These are phyloP conservation scores for Leptinotarsa tumamoca DNA, from an alignment of 2,888 invertebrate genomes.

Conservation along the genomic window DNA sequence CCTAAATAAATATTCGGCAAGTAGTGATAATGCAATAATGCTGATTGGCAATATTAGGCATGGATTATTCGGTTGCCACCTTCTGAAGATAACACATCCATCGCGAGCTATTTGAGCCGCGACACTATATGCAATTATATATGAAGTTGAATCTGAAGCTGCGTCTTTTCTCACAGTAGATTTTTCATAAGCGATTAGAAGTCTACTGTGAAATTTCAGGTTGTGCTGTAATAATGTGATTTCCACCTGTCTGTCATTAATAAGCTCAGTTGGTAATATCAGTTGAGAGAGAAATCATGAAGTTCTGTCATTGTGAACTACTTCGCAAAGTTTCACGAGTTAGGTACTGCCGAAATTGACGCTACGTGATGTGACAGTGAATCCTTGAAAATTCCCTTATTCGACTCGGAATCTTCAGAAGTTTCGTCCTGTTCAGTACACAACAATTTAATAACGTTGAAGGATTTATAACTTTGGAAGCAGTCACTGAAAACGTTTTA, in stretches of 20 bases:
- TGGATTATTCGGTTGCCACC: too few relatives aligned
- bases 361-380: slow-evolving; percentile 3
- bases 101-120: too few relatives aligned
- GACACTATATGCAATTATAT: too few relatives aligned
- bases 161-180: too few relatives aligned
- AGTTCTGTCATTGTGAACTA: background rate
- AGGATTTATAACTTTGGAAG: slow-evolving; percentile 1
- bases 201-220: too few relatives aligned
- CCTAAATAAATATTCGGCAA: too few relatives aligned
- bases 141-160: too few relatives aligned
- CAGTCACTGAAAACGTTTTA: background rate
- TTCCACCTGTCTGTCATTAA: background rate
- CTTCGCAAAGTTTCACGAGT: slow-evolving; percentile 11
- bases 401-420: slow-evolving; percentile 2
- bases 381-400: background rate
- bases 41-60: too few relatives aligned
- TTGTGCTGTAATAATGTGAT: background rate
- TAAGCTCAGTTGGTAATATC: background rate
- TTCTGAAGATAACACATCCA: too few relatives aligned
- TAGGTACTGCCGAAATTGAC: background rate
- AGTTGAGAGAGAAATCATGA: background rate
- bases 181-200: too few relatives aligned
- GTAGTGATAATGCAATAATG: too few relatives aligned
- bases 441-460: slow-evolving; percentile 8
- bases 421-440: slow-evolving; percentile 7